A percentile compares a stretch with the other conserved stretches of the same genome.
phyloP scores from a whole-genome alignment of 2,113 vertebrate species.

The Myanophis thanlyinensis region DNA sequence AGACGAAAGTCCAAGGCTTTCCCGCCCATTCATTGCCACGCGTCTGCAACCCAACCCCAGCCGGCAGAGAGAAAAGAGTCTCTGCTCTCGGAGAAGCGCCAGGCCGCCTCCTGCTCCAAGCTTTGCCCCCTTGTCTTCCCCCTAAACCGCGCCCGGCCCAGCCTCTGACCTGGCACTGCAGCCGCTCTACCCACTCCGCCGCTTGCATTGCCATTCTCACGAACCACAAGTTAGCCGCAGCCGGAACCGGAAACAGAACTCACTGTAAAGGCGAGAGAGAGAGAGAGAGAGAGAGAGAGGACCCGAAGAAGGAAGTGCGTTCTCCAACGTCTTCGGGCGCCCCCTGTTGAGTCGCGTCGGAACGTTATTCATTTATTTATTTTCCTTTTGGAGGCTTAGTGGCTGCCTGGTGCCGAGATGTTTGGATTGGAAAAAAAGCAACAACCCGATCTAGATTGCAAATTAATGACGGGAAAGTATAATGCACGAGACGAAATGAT shows the following conservation, averaged over 20 bases:
- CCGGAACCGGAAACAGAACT: constrained; percentile 40
- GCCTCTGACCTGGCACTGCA: constrained; percentile 81
- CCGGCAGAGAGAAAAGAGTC: background rate
- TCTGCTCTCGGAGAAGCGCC: background rate
- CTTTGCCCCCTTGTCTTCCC: fast-evolving
- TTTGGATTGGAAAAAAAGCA: background rate
- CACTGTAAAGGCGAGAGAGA: background rate
- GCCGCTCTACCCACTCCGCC: constrained; percentile 68
- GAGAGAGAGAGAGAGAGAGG: no score
- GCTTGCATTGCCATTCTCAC: constrained; percentile 75
- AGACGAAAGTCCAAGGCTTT: background rate
- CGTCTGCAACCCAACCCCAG: background rate
- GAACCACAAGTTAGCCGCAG: background rate
- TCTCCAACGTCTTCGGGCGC: background rate
- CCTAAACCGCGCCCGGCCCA: no score
- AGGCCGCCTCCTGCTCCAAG: background rate
- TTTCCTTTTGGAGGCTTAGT: background rate
- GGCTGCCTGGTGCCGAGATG: background rate
- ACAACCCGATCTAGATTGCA: background rate
- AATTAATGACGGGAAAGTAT: background rate
- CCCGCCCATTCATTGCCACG: background rate
- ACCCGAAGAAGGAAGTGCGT: background rate
- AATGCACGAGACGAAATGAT: background rate
- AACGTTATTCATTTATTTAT: no score
- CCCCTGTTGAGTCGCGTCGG: background rate